Evolutionary conservation across 64 coral and sea anemone genomes (phyloP).

Genomic region (Montipora sp.): DNA sequence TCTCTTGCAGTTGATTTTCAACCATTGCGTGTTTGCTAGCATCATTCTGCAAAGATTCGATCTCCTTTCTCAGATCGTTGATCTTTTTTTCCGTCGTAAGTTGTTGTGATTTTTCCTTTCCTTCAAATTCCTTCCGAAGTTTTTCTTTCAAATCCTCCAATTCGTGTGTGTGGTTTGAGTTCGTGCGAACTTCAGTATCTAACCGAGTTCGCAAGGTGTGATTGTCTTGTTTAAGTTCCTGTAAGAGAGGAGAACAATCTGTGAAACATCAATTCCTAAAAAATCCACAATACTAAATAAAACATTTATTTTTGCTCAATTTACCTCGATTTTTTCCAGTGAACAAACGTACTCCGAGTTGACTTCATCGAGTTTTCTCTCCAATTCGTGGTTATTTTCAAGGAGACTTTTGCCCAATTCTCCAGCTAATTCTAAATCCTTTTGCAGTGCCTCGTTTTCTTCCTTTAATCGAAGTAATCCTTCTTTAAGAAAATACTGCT

Average conservation of each 20-base stretch:
- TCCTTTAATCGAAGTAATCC: constrained; percentile 48
- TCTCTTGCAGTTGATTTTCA: constrained; percentile 85
- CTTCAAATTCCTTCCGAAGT: constrained; percentile 82
- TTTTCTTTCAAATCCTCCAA: constrained; percentile 87
- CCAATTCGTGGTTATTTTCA: constrained; percentile 90
- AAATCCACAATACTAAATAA: not conserved
- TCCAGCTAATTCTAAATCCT: constrained; percentile 83
- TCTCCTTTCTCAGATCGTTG: constrained; percentile 86
- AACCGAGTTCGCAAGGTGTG: constrained; percentile 64
- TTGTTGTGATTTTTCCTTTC: constrained; percentile 60
- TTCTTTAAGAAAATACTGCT: constrained; percentile 41
- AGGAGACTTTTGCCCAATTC: constrained; percentile 89
- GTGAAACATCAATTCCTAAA: not conserved
- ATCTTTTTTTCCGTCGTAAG: constrained; percentile 77
- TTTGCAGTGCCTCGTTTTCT: constrained; percentile 60
- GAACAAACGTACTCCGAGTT: constrained; percentile 49
- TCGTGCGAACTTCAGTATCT: constrained; percentile 68
- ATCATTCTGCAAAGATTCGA: constrained; percentile 88
- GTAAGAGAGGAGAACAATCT: not conserved
- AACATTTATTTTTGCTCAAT: not conserved
- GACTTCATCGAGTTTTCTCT: constrained; percentile 85
- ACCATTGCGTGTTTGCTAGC: constrained; percentile 78
- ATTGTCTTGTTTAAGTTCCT: constrained; percentile 95
- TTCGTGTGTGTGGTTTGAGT: constrained; percentile 68
- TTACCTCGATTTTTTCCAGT: constrained; percentile 77